A percentile compares a stretch with the other conserved stretches of the same genome.
Conservation (phyloP, 1,140 invertebrate species). For the Nasonia longicornis region DNA sequence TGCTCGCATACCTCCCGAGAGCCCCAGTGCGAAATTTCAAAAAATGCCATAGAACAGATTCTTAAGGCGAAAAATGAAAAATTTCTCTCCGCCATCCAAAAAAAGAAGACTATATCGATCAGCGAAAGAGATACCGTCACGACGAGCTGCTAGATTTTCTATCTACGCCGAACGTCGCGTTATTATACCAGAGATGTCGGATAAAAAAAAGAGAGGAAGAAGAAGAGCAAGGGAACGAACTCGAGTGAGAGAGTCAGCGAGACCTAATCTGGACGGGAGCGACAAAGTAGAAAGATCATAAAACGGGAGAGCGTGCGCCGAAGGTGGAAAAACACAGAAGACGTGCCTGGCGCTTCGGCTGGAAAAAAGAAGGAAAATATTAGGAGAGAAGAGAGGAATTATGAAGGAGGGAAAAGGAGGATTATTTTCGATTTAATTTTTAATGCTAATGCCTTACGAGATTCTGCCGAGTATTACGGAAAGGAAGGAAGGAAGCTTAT, state of each 20-base stretch:
- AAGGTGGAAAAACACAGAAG: slow-evolving; percentile 11
- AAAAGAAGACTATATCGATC: slow-evolving; percentile 24
- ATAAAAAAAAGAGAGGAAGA: background rate
- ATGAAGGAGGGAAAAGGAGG: background rate
- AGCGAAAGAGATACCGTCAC: slow-evolving; percentile 1
- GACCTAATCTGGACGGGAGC: slow-evolving; percentile 20
- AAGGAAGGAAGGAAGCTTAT: background rate
- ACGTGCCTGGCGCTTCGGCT: background rate
- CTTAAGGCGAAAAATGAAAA: background rate
- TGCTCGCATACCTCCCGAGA: no score
- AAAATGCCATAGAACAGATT: background rate
- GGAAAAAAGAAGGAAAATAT: slow-evolving; percentile 7
- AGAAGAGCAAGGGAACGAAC: background rate
- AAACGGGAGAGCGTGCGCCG: slow-evolving; percentile 5
- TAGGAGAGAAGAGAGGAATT: background rate
- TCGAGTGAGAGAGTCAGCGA: slow-evolving; percentile 4
- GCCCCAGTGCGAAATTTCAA: no score
- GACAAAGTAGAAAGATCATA: slow-evolving; percentile 28
- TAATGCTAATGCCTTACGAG: background rate
- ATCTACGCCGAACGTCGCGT: background rate
- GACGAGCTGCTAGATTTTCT: slow-evolving; percentile 28
- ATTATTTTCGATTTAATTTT: slow-evolving; percentile 1
- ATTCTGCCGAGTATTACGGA: background rate
- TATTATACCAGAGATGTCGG: background rate
- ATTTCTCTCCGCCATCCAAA: background rate